phyloP scores from a whole-genome alignment of 2,113 vertebrate genomes.

The Bubalus kerabau region DNA sequence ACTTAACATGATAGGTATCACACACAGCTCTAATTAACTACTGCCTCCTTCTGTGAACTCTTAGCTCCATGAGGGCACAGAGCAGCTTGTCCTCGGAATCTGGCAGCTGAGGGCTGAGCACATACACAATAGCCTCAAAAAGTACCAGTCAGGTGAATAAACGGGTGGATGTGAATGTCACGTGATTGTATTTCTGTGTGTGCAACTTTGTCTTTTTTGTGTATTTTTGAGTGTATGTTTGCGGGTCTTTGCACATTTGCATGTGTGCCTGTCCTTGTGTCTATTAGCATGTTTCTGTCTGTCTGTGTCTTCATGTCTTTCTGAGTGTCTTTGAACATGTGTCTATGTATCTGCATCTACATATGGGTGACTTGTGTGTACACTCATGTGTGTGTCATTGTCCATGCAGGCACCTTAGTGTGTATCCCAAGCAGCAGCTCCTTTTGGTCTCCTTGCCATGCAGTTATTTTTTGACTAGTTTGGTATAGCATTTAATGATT shows the following conservation, averaged over 20 bases:
- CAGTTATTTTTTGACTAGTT: slow-evolving; percentile 66
- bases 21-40: background rate
- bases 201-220: background rate
- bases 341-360: background rate
- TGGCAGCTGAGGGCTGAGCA: background rate
- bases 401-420: background rate
- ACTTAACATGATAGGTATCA: background rate
- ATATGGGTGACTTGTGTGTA: background rate
- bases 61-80: background rate
- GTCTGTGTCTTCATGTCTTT: background rate
- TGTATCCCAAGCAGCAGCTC: slow-evolving; percentile 5
- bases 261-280: background rate
- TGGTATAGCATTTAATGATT: slow-evolving; percentile 68
- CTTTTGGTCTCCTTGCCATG: slow-evolving; percentile 36
- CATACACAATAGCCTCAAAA: background rate
- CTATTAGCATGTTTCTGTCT: background rate
- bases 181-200: background rate
- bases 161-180: background rate
- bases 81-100: background rate
- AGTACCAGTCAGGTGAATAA: background rate
- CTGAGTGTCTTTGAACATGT: background rate
- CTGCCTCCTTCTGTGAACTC: background rate
- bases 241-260: background rate
- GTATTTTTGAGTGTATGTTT: background rate
- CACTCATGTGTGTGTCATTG: background rate